Conservation (phyloP, 2,797 vertebrate species). For the Silurus lanzhouensis region DNA sequence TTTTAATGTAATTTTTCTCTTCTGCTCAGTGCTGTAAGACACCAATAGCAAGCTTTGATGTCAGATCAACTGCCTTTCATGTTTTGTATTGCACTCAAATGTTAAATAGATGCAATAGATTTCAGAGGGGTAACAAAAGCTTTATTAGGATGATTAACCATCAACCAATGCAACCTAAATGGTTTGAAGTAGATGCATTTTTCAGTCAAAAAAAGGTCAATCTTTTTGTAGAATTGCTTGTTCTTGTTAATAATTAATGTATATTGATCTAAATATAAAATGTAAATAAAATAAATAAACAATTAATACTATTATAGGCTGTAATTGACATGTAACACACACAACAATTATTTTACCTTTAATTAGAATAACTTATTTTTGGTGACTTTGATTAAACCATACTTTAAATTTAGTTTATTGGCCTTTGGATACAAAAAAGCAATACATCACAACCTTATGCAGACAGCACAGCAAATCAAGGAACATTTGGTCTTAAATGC, state of each 20-base stretch:
- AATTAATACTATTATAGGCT: neutral
- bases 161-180: neutral
- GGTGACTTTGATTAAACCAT: neutral
- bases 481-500: neutral
- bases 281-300: neutral
- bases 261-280: neutral
- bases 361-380: neutral
- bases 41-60: slow-evolving; percentile 27
- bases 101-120: slow-evolving; percentile 15
- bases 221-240: neutral
- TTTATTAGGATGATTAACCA: slow-evolving; percentile 3
- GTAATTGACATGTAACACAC: neutral
- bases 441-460: neutral
- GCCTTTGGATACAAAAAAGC: neutral
- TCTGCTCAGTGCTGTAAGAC: slow-evolving; percentile 29
- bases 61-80: slow-evolving; percentile 7
- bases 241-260: neutral
- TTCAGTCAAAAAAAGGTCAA: neutral
- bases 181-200: neutral
- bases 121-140: slow-evolving; percentile 7
- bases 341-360: neutral
- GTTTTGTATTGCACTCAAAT: slow-evolving; percentile 10
- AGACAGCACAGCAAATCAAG: neutral
- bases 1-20: slow-evolving; percentile 48
- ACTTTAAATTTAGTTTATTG: neutral